These are phyloP conservation scores for Bursaphelenchus okinawaensis DNA, from an alignment of 2,888 invertebrate genomes.

Conservation along the genomic window DNA sequence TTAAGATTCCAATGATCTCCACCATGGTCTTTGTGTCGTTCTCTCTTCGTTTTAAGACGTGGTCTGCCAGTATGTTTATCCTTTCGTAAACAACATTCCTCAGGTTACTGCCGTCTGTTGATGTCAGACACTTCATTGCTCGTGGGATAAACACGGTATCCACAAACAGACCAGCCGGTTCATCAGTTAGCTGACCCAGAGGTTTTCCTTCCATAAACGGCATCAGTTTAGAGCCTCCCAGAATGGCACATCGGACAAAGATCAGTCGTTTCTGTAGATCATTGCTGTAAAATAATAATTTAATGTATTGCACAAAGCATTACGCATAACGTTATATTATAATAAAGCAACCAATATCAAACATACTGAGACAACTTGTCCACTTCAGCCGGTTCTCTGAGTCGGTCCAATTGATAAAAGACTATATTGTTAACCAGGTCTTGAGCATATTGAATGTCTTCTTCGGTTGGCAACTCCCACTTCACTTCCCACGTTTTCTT, in stretches of 20 bases:
- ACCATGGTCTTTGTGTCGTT: constrained; percentile 65
- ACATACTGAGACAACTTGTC: constrained; percentile 33
- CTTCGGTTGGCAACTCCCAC: constrained; percentile 73
- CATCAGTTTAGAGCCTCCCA: constrained; percentile 65
- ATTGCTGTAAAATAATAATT: constrained; percentile 59
- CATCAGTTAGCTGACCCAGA: not conserved
- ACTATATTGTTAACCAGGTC: constrained; percentile 64
- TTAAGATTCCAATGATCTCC: constrained; percentile 21
- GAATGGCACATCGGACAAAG: constrained; percentile 68
- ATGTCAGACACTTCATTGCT: constrained; percentile 59
- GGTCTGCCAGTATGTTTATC: constrained; percentile 67
- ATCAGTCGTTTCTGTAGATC: constrained; percentile 69
- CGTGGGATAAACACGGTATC: constrained; percentile 8
- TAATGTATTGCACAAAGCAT: too few species aligned
- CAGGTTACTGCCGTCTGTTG: constrained; percentile 69
- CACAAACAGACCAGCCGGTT: constrained; percentile 7
- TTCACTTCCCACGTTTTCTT: constrained; percentile 67
- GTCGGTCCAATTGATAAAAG: constrained; percentile 65
- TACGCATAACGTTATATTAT: not conserved
- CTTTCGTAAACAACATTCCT: constrained; percentile 66
- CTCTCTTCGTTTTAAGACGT: constrained; percentile 68
- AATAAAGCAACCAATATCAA: constrained; percentile 9
- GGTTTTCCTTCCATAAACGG: constrained; percentile 1
- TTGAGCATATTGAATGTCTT: constrained; percentile 69
- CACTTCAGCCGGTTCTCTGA: constrained; percentile 62